Evolutionary conservation across 1,140 invertebrate species (phyloP).

Genomic region (Nebria ingens): DNA sequence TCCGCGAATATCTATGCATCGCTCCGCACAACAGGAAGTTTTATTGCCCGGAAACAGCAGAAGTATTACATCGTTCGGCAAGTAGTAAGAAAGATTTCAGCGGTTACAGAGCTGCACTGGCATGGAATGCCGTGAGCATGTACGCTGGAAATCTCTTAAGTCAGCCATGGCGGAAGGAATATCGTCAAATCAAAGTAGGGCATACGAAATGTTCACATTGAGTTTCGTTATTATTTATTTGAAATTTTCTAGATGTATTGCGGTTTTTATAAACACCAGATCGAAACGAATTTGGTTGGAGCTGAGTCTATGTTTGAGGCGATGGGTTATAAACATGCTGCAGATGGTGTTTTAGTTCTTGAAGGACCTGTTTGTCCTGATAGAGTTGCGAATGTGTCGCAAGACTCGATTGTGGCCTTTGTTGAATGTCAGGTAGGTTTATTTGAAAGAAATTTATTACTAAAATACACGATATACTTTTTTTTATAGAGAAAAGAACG

Average conservation of each 20-base stretch:
- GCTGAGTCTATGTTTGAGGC: slow-evolving; percentile 63
- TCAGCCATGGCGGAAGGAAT: slow-evolving; percentile 83
- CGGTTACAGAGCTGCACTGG: slow-evolving; percentile 64
- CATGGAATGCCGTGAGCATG: slow-evolving; percentile 71
- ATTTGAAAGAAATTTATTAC: no score
- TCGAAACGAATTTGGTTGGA: slow-evolving; percentile 64
- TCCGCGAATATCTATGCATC: slow-evolving; percentile 63
- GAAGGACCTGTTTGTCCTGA: slow-evolving; percentile 71
- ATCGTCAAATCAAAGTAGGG: slow-evolving; percentile 60
- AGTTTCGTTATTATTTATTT: slow-evolving; percentile 8
- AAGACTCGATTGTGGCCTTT: slow-evolving; percentile 78
- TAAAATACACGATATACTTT: no score
- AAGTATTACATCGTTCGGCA: slow-evolving; percentile 62
- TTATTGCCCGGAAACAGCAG: slow-evolving; percentile 56
- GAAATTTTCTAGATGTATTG: slow-evolving; percentile 57
- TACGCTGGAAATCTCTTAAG: slow-evolving; percentile 76
- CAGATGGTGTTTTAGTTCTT: slow-evolving; percentile 44
- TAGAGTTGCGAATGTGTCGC: slow-evolving; percentile 61
- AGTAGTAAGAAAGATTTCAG: slow-evolving; percentile 59
- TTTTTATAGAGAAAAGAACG: no score
- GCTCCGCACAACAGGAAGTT: slow-evolving; percentile 75
- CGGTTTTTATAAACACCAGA: slow-evolving; percentile 78
- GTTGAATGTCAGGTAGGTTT: slow-evolving; percentile 74
- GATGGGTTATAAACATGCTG: slow-evolving; percentile 66
- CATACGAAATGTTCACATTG: not conserved